These are phyloP conservation scores for Netelia inedita DNA, from an alignment of 2,888 invertebrate species.

Conservation along the genomic window DNA sequence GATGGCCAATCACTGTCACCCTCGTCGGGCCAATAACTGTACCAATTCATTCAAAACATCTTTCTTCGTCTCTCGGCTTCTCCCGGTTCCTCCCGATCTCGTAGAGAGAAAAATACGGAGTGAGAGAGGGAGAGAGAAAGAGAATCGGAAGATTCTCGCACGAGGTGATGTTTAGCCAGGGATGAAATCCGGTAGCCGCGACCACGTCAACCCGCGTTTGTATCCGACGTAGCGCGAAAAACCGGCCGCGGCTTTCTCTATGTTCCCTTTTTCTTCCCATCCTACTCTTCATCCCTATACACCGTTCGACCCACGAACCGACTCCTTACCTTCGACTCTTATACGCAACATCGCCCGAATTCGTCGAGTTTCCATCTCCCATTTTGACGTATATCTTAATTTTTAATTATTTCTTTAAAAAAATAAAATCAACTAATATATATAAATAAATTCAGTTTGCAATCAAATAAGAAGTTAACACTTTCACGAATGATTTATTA, in stretches of 20 bases:
- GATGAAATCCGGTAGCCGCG: conserved; percentile 84
- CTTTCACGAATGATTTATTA: no score
- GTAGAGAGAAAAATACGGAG: conserved; percentile 49
- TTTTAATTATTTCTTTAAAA: background rate
- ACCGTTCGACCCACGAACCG: background rate
- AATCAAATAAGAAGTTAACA: no score
- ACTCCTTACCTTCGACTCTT: background rate
- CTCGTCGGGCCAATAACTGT: background rate
- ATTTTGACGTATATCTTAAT: background rate
- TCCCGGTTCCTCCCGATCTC: conserved; percentile 42
- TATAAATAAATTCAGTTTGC: no score
- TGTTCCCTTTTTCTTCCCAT: conserved; percentile 39
- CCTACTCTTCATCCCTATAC: conserved; percentile 4
- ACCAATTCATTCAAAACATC: background rate
- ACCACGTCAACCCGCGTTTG: conserved; percentile 81
- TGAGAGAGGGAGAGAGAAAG: background rate
- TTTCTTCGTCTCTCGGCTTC: conserved; percentile 14
- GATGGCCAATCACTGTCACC: background rate
- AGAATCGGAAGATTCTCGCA: conserved; percentile 74
- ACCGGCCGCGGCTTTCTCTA: conserved; percentile 66
- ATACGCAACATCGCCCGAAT: background rate
- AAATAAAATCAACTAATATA: no score
- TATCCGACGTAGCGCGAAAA: conserved; percentile 81
- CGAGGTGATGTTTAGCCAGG: conserved; percentile 81
- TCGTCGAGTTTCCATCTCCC: background rate